Evolutionary conservation across 1,140 invertebrate species (phyloP).

Genomic region (Berghia stephanieae): DNA sequence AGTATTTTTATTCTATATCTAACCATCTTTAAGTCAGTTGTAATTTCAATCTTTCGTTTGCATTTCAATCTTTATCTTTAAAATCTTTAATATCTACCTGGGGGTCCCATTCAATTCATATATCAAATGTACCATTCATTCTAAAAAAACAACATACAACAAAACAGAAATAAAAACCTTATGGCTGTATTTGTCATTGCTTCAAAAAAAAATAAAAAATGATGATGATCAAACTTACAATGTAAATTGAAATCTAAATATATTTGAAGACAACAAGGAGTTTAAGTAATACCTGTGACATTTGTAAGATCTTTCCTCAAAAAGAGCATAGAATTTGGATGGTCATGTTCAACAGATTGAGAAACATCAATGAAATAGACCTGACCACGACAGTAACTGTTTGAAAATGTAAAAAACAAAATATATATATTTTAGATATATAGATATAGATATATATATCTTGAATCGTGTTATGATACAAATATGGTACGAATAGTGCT

Average conservation of each 20-base stretch:
- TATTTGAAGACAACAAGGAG: not conserved
- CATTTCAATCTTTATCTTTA: too few species aligned
- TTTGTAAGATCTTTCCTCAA: constrained; percentile 94
- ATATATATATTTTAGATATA: too few species aligned
- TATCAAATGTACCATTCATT: not conserved
- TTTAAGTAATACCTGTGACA: constrained; percentile 72
- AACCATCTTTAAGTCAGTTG: too few species aligned
- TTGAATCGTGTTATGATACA: too few species aligned
- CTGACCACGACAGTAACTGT: constrained; percentile 79
- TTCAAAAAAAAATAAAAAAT: not conserved
- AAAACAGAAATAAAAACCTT: too few species aligned
- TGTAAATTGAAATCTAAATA: not conserved
- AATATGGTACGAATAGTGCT: too few species aligned
- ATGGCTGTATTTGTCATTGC: not conserved
- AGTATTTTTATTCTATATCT: not conserved
- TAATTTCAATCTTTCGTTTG: too few species aligned
- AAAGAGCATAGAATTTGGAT: constrained; percentile 94
- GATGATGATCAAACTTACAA: not conserved
- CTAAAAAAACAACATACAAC: not conserved
- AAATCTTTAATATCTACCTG: too few species aligned
- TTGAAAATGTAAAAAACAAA: too few species aligned
- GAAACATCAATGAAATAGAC: constrained; percentile 96
- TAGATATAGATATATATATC: too few species aligned
- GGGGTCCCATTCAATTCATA: not conserved
- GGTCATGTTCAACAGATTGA: constrained; percentile 97